Conservation (phyloP, 2,113 vertebrate species). For the Glaucomys volans region DNA sequence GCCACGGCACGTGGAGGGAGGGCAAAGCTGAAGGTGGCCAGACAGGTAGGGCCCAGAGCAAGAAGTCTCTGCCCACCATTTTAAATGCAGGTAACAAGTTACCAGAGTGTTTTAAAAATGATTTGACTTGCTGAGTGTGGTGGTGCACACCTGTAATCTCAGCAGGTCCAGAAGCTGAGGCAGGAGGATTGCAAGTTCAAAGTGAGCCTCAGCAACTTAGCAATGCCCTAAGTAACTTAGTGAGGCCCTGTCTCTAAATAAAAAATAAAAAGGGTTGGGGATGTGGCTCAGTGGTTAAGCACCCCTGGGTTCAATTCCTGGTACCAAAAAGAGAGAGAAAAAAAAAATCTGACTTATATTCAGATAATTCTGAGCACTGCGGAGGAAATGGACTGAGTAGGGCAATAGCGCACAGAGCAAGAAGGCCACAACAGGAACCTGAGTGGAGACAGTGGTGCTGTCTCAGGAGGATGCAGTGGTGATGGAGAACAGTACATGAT, state of each 20-base stretch:
- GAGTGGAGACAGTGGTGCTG: background rate
- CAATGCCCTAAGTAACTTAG: too few species aligned
- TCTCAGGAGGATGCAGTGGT: background rate
- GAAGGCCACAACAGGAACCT: background rate
- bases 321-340: too few species aligned
- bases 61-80: background rate
- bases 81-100: background rate
- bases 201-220: too few species aligned
- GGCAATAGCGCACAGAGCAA: background rate
- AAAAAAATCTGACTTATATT: background rate
- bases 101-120: background rate
- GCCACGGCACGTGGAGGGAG: too few species aligned
- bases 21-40: background rate
- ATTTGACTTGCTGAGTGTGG: background rate
- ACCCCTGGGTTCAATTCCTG: too few species aligned
- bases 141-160: too few species aligned
- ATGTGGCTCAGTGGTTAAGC: too few species aligned
- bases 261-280: too few species aligned
- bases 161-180: too few species aligned
- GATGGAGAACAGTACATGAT: background rate
- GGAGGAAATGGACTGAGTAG: background rate
- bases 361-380: background rate
- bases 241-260: too few species aligned
- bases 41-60: background rate
- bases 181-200: too few species aligned